Percentiles rank a stretch among this genome's conserved stretches.
Evolutionary conservation across 2,113 vertebrate species (phyloP).

Genomic region (Corythornis madagascariensis): DNA sequence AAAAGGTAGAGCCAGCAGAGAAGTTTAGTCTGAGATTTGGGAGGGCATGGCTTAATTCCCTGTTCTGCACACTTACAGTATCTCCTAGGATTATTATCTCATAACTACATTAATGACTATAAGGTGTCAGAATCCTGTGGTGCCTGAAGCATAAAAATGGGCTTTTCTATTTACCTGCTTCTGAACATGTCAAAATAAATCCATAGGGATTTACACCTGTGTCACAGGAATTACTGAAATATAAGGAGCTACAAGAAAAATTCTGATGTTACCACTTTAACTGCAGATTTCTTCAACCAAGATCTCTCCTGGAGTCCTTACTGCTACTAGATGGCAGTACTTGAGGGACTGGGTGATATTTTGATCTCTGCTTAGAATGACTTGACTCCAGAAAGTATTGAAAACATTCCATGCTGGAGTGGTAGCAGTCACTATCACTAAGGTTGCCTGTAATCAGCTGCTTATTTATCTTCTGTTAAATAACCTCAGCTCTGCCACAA

Average conservation of each 20-base stretch:
- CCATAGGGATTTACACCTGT: not conserved
- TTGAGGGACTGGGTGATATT: not conserved
- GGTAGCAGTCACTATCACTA: not conserved
- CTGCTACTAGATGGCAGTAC: not conserved
- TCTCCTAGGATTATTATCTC: not conserved
- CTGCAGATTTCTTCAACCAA: not conserved
- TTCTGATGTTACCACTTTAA: not conserved
- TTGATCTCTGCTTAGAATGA: not conserved
- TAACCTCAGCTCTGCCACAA: not conserved
- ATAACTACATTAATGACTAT: not conserved
- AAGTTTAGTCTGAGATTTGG: not conserved
- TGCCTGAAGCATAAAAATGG: not conserved
- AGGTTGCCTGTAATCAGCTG: not conserved
- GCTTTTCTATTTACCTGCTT: not conserved
- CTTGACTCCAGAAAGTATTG: not conserved
- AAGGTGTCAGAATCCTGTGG: not conserved
- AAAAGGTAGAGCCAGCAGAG: not conserved
- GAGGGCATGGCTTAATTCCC: not conserved
- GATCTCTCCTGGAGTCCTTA: not conserved
- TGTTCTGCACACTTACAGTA: not conserved
- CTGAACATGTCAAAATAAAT: not conserved
- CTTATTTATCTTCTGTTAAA: not conserved
- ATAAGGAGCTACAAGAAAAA: not conserved
- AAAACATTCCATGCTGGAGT: not conserved
- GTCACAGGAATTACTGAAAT: not conserved